phyloP scores from a whole-genome alignment of 2,797 vertebrate species.

The Acipenser transmontanus region DNA sequence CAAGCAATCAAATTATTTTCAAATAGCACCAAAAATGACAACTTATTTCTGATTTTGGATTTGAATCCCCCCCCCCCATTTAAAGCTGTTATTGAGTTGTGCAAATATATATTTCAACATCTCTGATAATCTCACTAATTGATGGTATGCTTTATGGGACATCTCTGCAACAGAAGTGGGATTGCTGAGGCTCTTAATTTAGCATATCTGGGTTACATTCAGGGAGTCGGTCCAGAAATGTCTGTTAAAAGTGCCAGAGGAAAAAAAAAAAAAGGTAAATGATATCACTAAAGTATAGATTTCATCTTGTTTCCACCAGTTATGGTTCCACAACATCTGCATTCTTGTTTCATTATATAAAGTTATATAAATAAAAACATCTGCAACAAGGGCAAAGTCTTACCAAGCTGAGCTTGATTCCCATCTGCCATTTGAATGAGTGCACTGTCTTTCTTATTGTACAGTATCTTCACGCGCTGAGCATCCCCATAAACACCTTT shows the following conservation, averaged over 20 bases:
- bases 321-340: background rate
- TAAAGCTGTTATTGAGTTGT: too few relatives aligned
- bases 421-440: slow-evolving; percentile 95
- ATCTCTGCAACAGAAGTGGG: too few relatives aligned
- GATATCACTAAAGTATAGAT: background rate
- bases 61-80: too few relatives aligned
- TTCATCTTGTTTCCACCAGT: background rate
- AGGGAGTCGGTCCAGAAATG: too few relatives aligned
- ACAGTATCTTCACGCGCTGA: slow-evolving; percentile 96
- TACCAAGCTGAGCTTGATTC: slow-evolving; percentile 93
- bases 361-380: background rate
- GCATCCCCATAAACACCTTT: slow-evolving; percentile 93
- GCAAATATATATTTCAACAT: too few relatives aligned
- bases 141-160: too few relatives aligned
- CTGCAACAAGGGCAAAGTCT: slow-evolving; percentile 39
- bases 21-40: background rate
- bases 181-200: too few relatives aligned
- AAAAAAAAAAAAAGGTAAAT: background rate
- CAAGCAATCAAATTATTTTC: background rate
- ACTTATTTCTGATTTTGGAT: too few relatives aligned
- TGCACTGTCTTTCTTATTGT: slow-evolving; percentile 98
- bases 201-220: too few relatives aligned
- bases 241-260: too few relatives aligned
- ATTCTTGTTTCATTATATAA: too few relatives aligned
- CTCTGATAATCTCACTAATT: too few relatives aligned